Percentiles rank a stretch among this genome's conserved stretches.
Conservation (phyloP, 2,888 invertebrate genomes). For the Coelinius sp. region DNA sequence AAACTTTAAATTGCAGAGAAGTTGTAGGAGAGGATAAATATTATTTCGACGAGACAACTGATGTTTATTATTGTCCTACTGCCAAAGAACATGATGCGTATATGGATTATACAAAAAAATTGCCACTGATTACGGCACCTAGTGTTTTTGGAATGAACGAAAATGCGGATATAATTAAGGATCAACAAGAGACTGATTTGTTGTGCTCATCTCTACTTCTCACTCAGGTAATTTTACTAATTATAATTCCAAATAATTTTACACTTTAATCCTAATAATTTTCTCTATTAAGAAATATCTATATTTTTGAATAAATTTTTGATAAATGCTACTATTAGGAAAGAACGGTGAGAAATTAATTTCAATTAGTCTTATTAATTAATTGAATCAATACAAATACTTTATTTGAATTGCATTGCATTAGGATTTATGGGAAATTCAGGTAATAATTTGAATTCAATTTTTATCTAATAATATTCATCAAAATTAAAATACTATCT, state of each 20-base stretch:
- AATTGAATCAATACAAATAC: slow-evolving; percentile 26
- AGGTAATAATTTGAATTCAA: slow-evolving; percentile 48
- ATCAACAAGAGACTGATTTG: slow-evolving; percentile 87
- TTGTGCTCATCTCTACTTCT: slow-evolving; percentile 81
- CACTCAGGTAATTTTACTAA: slow-evolving; percentile 78
- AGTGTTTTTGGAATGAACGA: slow-evolving; percentile 93
- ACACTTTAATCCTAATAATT: slow-evolving; percentile 5
- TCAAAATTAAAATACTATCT: too few relatives aligned
- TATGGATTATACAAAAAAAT: slow-evolving; percentile 76
- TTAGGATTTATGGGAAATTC: slow-evolving; percentile 58
- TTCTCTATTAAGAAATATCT: slow-evolving; percentile 40
- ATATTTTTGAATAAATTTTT: too few relatives aligned
- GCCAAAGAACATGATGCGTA: slow-evolving; percentile 82
- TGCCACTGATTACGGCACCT: slow-evolving; percentile 86
- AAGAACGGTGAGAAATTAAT: slow-evolving; percentile 56
- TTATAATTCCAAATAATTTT: background rate
- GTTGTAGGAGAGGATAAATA: slow-evolving; percentile 54
- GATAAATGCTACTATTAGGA: slow-evolving; percentile 51
- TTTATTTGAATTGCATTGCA: slow-evolving; percentile 25
- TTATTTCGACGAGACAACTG: slow-evolving; percentile 58
- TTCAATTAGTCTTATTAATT: slow-evolving; percentile 9
- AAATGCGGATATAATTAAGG: slow-evolving; percentile 93
- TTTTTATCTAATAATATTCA: background rate
- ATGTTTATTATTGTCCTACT: slow-evolving; percentile 81
- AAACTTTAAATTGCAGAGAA: slow-evolving; percentile 50